A percentile compares a stretch with the other conserved stretches of the same genome.
phyloP scores from a whole-genome alignment of 2,113 vertebrate species.

The Pteronura brasiliensis region DNA sequence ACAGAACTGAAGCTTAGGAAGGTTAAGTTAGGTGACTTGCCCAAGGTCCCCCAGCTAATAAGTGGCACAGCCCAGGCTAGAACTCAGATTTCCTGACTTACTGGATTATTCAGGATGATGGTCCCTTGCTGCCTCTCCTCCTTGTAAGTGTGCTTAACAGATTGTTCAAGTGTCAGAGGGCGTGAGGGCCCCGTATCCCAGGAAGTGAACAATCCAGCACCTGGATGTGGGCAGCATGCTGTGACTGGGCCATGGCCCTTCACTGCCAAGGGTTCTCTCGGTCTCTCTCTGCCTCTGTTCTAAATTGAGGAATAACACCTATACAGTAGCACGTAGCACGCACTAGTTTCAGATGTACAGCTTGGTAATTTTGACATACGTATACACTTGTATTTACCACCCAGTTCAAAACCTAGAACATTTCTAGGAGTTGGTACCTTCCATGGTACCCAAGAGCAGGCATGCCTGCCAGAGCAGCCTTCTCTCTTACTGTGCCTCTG shows the following conservation, averaged over 20 bases:
- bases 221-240: conserved; percentile 45
- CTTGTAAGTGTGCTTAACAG: conserved; percentile 73
- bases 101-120: conserved; percentile 59
- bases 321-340: background rate
- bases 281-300: background rate
- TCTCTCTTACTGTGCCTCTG: background rate
- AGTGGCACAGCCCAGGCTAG: conserved; percentile 55
- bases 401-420: conserved; percentile 19
- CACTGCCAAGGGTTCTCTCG: background rate
- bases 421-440: conserved; percentile 2
- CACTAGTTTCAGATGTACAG: background rate
- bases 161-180: conserved; percentile 69
- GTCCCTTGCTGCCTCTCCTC: conserved; percentile 76
- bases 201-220: conserved; percentile 74
- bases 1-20: background rate
- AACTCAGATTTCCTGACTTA: conserved; percentile 46
- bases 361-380: conserved; percentile 18
- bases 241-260: conserved; percentile 39
- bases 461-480: background rate
- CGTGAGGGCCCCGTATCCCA: conserved; percentile 33
- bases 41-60: conserved; percentile 59
- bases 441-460: background rate
- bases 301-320: background rate
- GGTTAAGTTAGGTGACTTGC: conserved; percentile 31
- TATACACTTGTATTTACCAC: background rate